phyloP scores from a whole-genome alignment of 2,797 vertebrate species.

The Australoheros facetus region DNA sequence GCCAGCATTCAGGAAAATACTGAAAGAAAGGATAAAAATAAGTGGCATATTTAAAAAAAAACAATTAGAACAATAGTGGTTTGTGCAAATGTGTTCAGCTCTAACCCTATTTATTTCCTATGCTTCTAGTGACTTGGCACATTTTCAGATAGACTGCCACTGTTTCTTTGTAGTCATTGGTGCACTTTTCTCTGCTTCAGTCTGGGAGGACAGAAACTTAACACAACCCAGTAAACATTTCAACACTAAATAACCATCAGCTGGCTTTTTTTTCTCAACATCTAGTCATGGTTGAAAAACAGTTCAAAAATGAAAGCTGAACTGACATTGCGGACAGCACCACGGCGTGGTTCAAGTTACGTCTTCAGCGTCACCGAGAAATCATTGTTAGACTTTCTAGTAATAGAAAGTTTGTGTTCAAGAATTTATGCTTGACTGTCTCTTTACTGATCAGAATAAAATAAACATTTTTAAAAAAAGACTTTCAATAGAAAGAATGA shows the following conservation, averaged over 20 bases:
- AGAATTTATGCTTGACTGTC: no score
- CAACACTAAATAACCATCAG: no score
- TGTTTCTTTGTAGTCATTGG: not conserved
- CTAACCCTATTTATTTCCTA: not conserved
- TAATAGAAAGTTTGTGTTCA: no score
- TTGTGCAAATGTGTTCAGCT: not conserved
- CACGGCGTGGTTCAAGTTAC: no score
- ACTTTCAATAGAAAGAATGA: no score
- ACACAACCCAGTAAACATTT: no score
- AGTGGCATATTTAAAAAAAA: not conserved
- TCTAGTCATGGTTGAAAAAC: no score
- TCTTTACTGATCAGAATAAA: not conserved
- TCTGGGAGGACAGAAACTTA: not conserved
- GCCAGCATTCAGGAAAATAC: not conserved
- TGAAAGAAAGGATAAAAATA: fast-evolving
- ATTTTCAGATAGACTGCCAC: not conserved
- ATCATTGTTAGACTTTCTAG: no score
- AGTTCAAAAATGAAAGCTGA: no score
- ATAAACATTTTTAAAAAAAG: not conserved
- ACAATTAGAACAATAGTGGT: not conserved
- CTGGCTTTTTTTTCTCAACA: no score
- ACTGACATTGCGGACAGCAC: no score
- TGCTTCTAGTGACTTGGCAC: not conserved
- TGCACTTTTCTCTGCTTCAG: not conserved
- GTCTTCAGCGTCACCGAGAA: no score